phyloP scores from a whole-genome alignment of 2,797 vertebrate species.

The Ibycter americanus region DNA sequence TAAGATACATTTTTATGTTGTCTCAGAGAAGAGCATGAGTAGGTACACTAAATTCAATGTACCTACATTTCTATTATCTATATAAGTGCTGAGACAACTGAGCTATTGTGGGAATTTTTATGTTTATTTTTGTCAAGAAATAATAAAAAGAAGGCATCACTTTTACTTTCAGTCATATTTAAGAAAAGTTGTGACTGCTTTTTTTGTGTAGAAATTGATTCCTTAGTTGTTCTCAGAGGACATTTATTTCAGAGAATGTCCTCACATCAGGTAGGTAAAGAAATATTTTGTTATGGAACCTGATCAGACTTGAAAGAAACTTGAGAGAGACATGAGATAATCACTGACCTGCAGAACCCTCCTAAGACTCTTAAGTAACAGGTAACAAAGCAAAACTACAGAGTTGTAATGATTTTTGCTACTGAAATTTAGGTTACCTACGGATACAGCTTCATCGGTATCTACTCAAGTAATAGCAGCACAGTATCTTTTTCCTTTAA shows the following conservation, averaged over 20 bases:
- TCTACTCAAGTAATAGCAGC: background rate
- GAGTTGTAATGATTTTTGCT: background rate
- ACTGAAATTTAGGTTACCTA: background rate
- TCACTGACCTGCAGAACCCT: background rate
- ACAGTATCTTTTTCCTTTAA: background rate
- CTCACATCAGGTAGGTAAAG: background rate
- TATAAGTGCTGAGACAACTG: accelerated
- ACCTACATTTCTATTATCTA: background rate
- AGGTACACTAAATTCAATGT: background rate
- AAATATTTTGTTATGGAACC: background rate
- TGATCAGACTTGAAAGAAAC: background rate
- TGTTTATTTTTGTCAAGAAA: background rate
- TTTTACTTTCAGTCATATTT: background rate
- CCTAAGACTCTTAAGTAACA: background rate
- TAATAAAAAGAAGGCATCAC: background rate
- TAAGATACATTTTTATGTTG: background rate
- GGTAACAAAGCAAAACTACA: background rate
- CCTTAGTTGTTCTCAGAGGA: background rate
- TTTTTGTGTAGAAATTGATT: background rate
- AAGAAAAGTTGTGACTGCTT: background rate
- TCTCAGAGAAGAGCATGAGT: background rate
- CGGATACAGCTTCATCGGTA: background rate
- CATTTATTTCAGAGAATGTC: background rate
- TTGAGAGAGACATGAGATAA: background rate
- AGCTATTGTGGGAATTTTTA: background rate